phyloP scores from a whole-genome alignment of 2,888 invertebrate genomes.

The Napeogenes inachia region DNA sequence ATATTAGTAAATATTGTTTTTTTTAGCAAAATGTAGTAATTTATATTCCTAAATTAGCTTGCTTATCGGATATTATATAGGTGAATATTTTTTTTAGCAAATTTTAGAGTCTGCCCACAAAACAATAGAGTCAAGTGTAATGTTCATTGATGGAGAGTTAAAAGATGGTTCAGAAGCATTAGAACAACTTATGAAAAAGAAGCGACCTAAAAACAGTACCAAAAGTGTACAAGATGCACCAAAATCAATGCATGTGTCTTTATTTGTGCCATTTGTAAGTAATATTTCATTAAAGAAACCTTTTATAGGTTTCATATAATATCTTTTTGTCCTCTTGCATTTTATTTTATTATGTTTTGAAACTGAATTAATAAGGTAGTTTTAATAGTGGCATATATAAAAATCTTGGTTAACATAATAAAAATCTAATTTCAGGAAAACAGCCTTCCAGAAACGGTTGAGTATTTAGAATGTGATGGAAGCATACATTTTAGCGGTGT shows the following conservation, averaged over 20 bases:
- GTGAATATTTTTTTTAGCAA: slow-evolving; percentile 62
- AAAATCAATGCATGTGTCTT: slow-evolving; percentile 79
- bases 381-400: too few relatives aligned
- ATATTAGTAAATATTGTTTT: too few relatives aligned
- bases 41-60: too few relatives aligned
- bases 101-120: slow-evolving; percentile 78
- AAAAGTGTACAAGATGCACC: slow-evolving; percentile 59
- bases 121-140: slow-evolving; percentile 80
- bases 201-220: slow-evolving; percentile 68
- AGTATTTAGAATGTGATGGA: slow-evolving; percentile 79
- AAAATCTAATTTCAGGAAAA: slow-evolving; percentile 56
- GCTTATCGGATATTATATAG: too few relatives aligned
- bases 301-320: too few relatives aligned
- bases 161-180: slow-evolving; percentile 80
- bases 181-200: slow-evolving; percentile 80
- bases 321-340: too few relatives aligned
- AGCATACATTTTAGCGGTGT: slow-evolving; percentile 85
- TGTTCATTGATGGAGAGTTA: slow-evolving; percentile 85
- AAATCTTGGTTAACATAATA: too few relatives aligned
- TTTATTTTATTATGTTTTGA: too few relatives aligned
- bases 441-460: slow-evolving; percentile 64
- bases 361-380: too few relatives aligned
- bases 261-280: slow-evolving; percentile 85
- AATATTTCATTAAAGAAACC: slow-evolving; percentile 8
- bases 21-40: too few relatives aligned